Evolutionary conservation across 2,113 vertebrate species (phyloP).

Genomic region (Cichladusa arquata): DNA sequence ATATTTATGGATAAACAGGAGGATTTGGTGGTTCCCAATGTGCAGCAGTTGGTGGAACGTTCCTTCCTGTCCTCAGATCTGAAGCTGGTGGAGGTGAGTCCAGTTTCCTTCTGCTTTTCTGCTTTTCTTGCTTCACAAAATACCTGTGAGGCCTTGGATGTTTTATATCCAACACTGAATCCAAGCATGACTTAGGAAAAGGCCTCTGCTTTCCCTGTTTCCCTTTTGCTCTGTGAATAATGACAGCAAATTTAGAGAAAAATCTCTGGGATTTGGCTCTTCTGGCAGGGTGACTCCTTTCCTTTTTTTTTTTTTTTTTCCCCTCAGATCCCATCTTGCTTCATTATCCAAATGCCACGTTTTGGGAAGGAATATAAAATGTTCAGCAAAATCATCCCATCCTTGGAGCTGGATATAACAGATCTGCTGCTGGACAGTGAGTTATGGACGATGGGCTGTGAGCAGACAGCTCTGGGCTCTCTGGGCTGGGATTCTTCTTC

Average conservation of each 20-base stretch:
- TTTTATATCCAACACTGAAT: not conserved
- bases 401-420: constrained; percentile 86
- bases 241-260: not conserved
- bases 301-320: not conserved
- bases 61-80: constrained; percentile 82
- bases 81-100: constrained; percentile 82
- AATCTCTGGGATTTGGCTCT: not conserved
- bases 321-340: constrained; percentile 83
- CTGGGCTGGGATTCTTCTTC: not conserved
- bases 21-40: constrained; percentile 81
- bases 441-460: not conserved
- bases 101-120: not conserved
- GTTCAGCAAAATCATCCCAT: constrained; percentile 90
- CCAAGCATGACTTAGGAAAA: not conserved
- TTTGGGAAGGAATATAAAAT: constrained; percentile 93
- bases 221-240: not conserved
- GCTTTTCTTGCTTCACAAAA: not conserved
- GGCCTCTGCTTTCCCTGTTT: not conserved
- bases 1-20: constrained; percentile 89
- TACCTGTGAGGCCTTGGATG: not conserved
- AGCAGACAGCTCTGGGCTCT: not conserved
- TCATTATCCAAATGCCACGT: constrained; percentile 91
- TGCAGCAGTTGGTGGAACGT: constrained; percentile 88
- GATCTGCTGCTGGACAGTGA: constrained; percentile 84
- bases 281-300: not conserved